Conservation (phyloP, 2,888 invertebrate genomes). For the Graphium colonna region DNA sequence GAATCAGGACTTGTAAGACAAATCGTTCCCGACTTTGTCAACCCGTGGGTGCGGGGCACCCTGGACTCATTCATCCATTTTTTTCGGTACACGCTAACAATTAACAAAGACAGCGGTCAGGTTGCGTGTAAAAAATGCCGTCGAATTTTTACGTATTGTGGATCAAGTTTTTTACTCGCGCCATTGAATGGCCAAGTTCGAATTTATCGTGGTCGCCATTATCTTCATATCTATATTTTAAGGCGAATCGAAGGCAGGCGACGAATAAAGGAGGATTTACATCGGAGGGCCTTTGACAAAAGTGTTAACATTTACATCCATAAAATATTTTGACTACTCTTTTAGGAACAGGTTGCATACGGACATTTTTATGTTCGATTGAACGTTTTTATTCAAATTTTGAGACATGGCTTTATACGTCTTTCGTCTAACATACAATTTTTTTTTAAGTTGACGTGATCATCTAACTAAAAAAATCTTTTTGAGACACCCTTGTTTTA, state of each 20-base stretch:
- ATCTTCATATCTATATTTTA: constrained; percentile 72
- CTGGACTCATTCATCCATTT: constrained; percentile 64
- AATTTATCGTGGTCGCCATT: constrained; percentile 67
- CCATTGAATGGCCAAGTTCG: constrained; percentile 46
- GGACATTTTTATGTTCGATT: background rate
- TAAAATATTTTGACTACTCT: constrained; percentile 79
- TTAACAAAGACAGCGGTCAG: constrained; percentile 75
- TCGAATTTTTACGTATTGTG: constrained; percentile 53
- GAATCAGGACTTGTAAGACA: constrained; percentile 69
- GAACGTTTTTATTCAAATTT: background rate
- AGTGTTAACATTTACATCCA: constrained; percentile 72
- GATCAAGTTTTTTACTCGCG: constrained; percentile 37
- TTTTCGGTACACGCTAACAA: constrained; percentile 58
- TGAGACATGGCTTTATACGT: background rate
- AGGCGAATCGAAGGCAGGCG: constrained; percentile 50
- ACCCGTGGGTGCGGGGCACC: constrained; percentile 58
- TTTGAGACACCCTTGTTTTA: no score
- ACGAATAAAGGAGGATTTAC: constrained; percentile 65
- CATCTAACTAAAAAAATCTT: no score
- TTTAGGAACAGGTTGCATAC: constrained; percentile 48
- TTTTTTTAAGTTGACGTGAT: no score
- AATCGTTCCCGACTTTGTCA: constrained; percentile 70
- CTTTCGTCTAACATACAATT: no score
- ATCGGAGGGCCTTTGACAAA: constrained; percentile 69
- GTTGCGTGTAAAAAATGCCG: constrained; percentile 54